Evolutionary conservation across 2,113 vertebrate species (phyloP), one percentile per base, ranked within the genome.

Genomic region (Jacana jacana): DNA sequence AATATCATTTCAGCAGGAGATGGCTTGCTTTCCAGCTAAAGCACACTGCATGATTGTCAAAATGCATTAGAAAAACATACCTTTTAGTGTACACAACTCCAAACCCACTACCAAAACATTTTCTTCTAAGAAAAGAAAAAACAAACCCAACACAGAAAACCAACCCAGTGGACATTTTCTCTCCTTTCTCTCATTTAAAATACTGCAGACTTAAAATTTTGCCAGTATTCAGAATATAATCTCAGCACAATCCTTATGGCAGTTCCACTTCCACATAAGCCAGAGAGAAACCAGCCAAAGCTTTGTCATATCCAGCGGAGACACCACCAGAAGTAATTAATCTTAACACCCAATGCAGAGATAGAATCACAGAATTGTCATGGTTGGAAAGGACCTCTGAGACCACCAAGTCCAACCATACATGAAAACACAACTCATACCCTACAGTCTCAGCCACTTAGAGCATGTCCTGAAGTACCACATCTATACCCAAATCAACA

Each of bases 41-140:
- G 15, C 40, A 30, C 0, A 0, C 33, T 60, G 19, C n/a, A 33
- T 0, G 0, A 35, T 48, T 96, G 57, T 55, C 61, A 64, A 89
- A 95, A 85, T 51, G 35, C 52, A 85, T 76, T 85, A 60, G 37
- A 55, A 95, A 95, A 93, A 58, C 25, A 71, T 39, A 54, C 37
- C 3, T 64, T 81, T 87, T 33, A 46, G 60, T 7, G 8, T 22
- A 40, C 17, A 84, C 73, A 23, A 27, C 33, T 85, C 72, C n/a
- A 81, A 60, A 79, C 55, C 58, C 40, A 48, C 9, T 63, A 83
- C 22, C 17, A 83, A 28, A 89, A 60, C 7, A 22, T 69, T 60
- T 69, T 31, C 19, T 46, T 82, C 51, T 40, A 28, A 65, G 17
- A 52, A 25, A 52, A 30, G 30, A 54, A 51, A 54, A 54, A 54